Percentiles rank a stretch among this genome's conserved stretches.
These are phyloP conservation scores for Leucophenga maculata DNA, from an alignment of 2,888 invertebrate genomes.

Conservation along the genomic window DNA sequence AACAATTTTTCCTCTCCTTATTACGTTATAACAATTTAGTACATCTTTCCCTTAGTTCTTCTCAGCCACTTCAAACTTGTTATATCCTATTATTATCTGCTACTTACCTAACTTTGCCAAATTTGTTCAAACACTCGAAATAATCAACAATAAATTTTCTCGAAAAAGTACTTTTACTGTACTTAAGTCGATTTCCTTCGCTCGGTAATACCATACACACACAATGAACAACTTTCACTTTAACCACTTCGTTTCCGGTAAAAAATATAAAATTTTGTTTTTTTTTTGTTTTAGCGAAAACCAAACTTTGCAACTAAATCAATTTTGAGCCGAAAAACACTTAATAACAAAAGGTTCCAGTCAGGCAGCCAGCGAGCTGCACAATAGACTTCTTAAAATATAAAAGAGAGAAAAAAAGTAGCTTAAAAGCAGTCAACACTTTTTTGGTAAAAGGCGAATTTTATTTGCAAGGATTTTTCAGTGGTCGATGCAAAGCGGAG, in stretches of 20 bases:
- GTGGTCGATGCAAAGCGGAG: not conserved
- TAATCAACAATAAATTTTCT: constrained; percentile 20
- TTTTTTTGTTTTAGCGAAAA: not conserved
- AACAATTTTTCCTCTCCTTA: no score
- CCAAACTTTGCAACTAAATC: constrained; percentile 44
- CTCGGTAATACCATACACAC: not conserved
- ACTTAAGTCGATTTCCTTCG: not conserved
- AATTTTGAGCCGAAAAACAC: constrained; percentile 35
- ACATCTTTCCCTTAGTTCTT: no score
- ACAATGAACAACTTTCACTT: constrained; percentile 10
- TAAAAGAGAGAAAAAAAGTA: not conserved
- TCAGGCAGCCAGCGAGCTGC: constrained; percentile 4
- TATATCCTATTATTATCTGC: no score
- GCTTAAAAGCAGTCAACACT: not conserved
- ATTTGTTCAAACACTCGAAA: constrained; percentile 21
- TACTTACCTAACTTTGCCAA: not conserved
- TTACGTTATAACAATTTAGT: no score
- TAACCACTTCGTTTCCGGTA: constrained; percentile 16
- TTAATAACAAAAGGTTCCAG: constrained; percentile 21
- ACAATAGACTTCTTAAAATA: not conserved
- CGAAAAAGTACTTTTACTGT: constrained; percentile 12
- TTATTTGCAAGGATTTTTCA: not conserved
- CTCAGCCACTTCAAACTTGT: no score
- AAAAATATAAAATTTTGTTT: not conserved
- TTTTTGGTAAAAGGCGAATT: not conserved